Conservation (phyloP, 1,140 invertebrate species). For the Drosophila azteca region DNA sequence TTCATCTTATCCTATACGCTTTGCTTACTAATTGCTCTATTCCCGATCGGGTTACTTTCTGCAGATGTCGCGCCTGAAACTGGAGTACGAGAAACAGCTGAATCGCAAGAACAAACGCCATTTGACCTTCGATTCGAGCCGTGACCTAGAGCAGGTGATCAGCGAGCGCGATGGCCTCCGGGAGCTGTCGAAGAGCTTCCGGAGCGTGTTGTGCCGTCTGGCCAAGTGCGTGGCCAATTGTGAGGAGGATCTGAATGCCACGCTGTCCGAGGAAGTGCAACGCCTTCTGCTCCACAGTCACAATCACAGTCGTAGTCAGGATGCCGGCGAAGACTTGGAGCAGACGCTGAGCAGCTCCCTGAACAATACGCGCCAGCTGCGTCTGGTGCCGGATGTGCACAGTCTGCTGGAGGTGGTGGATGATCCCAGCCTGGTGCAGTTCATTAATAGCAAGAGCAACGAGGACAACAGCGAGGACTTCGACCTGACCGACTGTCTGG, state of each 20-base stretch:
- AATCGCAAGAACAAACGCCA: slow-evolving; percentile 85
- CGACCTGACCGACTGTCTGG: slow-evolving; percentile 87
- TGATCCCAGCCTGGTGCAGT: slow-evolving; percentile 77
- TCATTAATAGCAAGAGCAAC: slow-evolving; percentile 75
- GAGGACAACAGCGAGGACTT: slow-evolving; percentile 83
- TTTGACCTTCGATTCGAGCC: slow-evolving; percentile 85
- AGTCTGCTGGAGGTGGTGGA: slow-evolving; percentile 85
- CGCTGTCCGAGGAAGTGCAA: slow-evolving; percentile 87
- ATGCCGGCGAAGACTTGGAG: slow-evolving; percentile 59
- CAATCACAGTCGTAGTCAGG: slow-evolving; percentile 62
- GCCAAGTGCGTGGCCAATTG: slow-evolving; percentile 89
- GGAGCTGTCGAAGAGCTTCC: slow-evolving; percentile 77
- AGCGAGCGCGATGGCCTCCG: slow-evolving; percentile 84
- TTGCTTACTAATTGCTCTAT: neutral
- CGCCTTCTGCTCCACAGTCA: slow-evolving; percentile 67
- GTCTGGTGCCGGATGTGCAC: slow-evolving; percentile 88
- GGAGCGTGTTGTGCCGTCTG: slow-evolving; percentile 86
- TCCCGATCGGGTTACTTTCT: neutral
- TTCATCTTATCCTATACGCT: no score
- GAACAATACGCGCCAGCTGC: slow-evolving; percentile 53
- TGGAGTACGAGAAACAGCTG: slow-evolving; percentile 82
- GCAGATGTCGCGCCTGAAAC: slow-evolving; percentile 84
- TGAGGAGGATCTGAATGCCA: slow-evolving; percentile 91
- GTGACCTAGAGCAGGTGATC: slow-evolving; percentile 85
- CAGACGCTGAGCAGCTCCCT: slow-evolving; percentile 57